A percentile compares a stretch with the other conserved stretches of the same genome.
These are phyloP conservation scores for Alouatta caraya DNA, from an alignment of 2,797 vertebrate genomes.

Conservation along the genomic window DNA sequence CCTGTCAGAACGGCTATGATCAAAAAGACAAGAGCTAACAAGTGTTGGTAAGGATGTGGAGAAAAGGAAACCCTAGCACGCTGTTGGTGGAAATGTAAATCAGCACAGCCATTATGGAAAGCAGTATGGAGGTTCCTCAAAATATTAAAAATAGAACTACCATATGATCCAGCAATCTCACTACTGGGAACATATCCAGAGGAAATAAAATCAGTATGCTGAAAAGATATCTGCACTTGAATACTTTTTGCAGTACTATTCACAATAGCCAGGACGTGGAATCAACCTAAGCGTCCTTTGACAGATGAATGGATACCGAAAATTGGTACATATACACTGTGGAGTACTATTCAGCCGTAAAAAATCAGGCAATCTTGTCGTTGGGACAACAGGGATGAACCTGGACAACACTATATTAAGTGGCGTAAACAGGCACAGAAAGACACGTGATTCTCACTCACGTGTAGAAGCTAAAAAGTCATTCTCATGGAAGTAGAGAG, in stretches of 20 bases:
- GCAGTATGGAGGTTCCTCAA: neutral
- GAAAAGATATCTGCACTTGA: neutral
- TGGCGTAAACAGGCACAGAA: neutral
- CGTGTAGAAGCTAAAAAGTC: neutral
- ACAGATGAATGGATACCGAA: neutral
- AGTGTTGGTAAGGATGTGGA: neutral
- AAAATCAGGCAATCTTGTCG: neutral
- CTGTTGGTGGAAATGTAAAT: neutral
- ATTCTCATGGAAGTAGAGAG: neutral
- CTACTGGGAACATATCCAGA: neutral
- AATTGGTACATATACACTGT: neutral
- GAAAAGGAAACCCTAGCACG: neutral
- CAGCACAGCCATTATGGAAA: neutral
- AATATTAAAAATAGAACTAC: neutral
- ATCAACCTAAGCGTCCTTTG: neutral
- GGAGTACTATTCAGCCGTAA: neutral
- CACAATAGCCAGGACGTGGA: neutral
- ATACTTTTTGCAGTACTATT: neutral
- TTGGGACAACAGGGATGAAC: neutral
- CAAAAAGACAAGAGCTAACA: neutral
- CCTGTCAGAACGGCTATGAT: neutral
- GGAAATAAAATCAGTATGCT: neutral
- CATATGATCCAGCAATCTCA: neutral
- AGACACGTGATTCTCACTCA: neutral
- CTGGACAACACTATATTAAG: neutral